phyloP scores from a whole-genome alignment of 2,888 invertebrate genomes.

The Pinctada fucata region DNA sequence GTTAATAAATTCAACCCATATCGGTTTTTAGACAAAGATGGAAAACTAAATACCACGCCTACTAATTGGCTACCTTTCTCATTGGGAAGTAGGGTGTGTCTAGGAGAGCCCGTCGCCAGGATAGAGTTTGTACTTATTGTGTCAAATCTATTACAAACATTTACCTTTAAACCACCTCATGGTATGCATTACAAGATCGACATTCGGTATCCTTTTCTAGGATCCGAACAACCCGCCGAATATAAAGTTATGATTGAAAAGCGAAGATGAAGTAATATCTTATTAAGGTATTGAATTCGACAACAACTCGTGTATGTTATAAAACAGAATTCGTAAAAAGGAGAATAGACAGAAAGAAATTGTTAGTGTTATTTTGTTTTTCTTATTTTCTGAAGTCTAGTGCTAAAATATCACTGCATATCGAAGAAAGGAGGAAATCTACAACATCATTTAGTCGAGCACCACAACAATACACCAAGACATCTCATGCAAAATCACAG shows the following conservation, averaged over 20 bases:
- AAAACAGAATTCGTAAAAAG: no score
- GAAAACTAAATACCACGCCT: constrained; percentile 52
- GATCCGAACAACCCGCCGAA: constrained; percentile 6
- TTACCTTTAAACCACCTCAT: constrained; percentile 33
- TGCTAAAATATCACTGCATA: no score
- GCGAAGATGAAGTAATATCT: not conserved
- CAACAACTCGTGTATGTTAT: no score
- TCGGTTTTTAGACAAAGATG: constrained; percentile 60
- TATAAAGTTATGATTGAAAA: constrained; percentile 4
- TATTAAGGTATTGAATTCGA: no score
- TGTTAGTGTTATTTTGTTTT: no score
- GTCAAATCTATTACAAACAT: constrained; percentile 33
- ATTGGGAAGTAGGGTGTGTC: constrained; percentile 39
- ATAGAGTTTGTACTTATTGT: constrained; percentile 31
- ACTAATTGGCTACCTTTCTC: constrained; percentile 45
- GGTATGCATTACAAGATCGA: constrained; percentile 4
- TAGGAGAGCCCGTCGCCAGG: constrained; percentile 22
- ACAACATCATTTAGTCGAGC: no score
- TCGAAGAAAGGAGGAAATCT: no score
- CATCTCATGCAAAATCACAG: no score
- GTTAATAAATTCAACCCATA: constrained; percentile 61
- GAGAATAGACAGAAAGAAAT: no score
- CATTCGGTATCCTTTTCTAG: not conserved
- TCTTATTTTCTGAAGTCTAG: no score
- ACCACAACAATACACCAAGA: no score